Evolutionary conservation across 2,888 invertebrate species (phyloP).

Genomic region (Callyntrura sp.): DNA sequence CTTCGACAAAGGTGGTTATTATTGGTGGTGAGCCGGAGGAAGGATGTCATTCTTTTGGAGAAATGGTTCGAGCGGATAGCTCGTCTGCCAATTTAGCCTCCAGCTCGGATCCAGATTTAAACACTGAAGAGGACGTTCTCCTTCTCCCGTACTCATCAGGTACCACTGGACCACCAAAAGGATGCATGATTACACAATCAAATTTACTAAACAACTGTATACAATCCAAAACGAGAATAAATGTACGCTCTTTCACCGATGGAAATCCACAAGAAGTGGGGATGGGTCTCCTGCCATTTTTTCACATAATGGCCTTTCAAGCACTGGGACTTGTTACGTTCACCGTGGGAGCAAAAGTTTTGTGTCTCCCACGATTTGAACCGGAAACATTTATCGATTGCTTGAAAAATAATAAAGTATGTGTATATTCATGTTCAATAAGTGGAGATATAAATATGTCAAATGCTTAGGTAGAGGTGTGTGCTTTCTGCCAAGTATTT

Average conservation of each 20-base stretch:
- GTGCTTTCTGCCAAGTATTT: too few species aligned
- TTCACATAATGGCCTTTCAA: conserved; percentile 92
- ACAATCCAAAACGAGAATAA: conserved; percentile 54
- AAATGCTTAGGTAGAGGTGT: too few species aligned
- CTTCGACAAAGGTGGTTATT: conserved; percentile 68
- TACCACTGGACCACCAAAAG: conserved; percentile 75
- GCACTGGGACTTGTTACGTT: conserved; percentile 89
- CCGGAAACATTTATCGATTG: conserved; percentile 90
- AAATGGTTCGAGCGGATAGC: conserved; percentile 78
- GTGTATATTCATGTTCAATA: too few species aligned
- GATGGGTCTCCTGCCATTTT: conserved; percentile 91
- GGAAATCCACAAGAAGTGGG: conserved; percentile 87
- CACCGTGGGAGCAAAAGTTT: conserved; percentile 88
- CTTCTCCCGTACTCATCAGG: conserved; percentile 78
- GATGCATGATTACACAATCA: conserved; percentile 80
- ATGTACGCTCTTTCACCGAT: conserved; percentile 28
- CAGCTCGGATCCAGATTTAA: conserved; percentile 80
- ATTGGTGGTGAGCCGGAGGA: conserved; percentile 74
- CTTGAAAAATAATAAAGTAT: conserved; percentile 87
- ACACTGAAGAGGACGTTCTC: conserved; percentile 71
- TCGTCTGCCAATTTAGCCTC: conserved; percentile 76
- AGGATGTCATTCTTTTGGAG: conserved; percentile 78
- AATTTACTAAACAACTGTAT: conserved; percentile 84
- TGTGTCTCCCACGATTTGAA: conserved; percentile 90
- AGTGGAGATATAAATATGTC: conserved; percentile 81